These are phyloP conservation scores for Alloplasta piceator DNA, from an alignment of 2,888 invertebrate genomes.

Conservation along the genomic window DNA sequence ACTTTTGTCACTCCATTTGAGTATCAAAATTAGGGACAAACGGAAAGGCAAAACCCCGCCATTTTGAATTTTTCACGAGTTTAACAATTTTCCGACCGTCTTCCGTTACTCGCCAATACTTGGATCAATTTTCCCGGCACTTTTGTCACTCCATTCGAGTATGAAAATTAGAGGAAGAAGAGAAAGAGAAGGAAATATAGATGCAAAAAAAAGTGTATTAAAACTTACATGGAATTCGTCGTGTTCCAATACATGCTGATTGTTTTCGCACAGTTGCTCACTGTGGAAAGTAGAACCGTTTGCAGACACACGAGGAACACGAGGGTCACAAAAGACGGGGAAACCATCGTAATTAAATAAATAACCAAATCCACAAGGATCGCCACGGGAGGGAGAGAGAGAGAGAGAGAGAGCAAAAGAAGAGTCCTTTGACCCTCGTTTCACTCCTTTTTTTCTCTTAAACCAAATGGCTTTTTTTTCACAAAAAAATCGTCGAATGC, in stretches of 20 bases:
- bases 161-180: neutral
- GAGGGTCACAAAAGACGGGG: conserved; percentile 82
- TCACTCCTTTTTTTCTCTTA: neutral
- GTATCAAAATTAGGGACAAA: too few relatives aligned
- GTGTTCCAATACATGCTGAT: conserved; percentile 96
- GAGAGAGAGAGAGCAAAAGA: too few relatives aligned
- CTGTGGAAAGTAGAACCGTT: conserved; percentile 87
- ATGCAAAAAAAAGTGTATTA: conserved; percentile 6
- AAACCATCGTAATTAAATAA: conserved; percentile 80
- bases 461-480: neutral
- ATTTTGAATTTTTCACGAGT: too few relatives aligned
- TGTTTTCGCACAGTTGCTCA: conserved; percentile 91
- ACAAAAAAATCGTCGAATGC: conserved; percentile 68
- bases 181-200: too few relatives aligned
- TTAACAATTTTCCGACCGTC: too few relatives aligned
- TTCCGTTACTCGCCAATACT: too few relatives aligned
- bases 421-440: conserved; percentile 11
- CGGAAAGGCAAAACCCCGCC: too few relatives aligned
- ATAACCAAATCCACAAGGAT: conserved; percentile 38
- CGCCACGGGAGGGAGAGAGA: conserved; percentile 29
- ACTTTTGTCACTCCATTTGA: too few relatives aligned
- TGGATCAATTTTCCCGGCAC: too few relatives aligned
- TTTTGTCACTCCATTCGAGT: too few relatives aligned
- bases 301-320: conserved; percentile 85
- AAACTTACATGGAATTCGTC: conserved; percentile 92